phyloP scores from a whole-genome alignment of 2,888 invertebrate genomes.

The Molanna angustata region DNA sequence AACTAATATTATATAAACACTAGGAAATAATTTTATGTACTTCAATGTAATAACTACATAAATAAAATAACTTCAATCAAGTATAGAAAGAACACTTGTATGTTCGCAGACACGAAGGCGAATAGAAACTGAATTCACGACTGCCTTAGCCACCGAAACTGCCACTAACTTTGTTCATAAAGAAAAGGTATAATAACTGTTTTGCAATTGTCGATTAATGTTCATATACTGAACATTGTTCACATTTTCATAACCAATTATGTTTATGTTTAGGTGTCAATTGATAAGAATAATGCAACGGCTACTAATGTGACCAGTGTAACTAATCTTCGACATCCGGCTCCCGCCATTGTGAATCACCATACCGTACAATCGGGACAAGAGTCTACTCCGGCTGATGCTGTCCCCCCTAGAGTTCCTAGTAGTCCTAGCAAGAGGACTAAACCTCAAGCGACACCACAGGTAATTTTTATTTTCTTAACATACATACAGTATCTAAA shows the following conservation, averaged over 20 bases:
- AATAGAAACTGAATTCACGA: constrained; percentile 62
- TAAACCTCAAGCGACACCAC: constrained; percentile 4
- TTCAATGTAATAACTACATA: no score
- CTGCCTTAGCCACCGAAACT: constrained; percentile 60
- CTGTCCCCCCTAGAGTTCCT: constrained; percentile 8
- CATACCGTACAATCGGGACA: not conserved
- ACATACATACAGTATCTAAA: no score
- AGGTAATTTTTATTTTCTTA: not conserved
- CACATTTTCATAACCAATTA: not conserved
- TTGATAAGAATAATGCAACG: constrained; percentile 69
- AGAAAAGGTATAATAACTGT: constrained; percentile 40
- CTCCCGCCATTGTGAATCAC: constrained; percentile 37
- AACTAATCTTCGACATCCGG: constrained; percentile 46
- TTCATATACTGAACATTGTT: not conserved
- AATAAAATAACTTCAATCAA: no score
- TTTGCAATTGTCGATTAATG: not conserved
- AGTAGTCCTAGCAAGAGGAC: constrained; percentile 27
- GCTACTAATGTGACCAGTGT: constrained; percentile 54
- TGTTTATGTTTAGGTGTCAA: constrained; percentile 36
- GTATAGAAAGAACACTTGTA: no score
- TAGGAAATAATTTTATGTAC: no score
- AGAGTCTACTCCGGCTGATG: constrained; percentile 2
- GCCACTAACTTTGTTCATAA: constrained; percentile 49
- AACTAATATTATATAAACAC: no score
- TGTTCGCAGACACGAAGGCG: constrained; percentile 59